Evolutionary conservation across 2,797 vertebrate species (phyloP).

Genomic region (Stomatorhinus walkeri): DNA sequence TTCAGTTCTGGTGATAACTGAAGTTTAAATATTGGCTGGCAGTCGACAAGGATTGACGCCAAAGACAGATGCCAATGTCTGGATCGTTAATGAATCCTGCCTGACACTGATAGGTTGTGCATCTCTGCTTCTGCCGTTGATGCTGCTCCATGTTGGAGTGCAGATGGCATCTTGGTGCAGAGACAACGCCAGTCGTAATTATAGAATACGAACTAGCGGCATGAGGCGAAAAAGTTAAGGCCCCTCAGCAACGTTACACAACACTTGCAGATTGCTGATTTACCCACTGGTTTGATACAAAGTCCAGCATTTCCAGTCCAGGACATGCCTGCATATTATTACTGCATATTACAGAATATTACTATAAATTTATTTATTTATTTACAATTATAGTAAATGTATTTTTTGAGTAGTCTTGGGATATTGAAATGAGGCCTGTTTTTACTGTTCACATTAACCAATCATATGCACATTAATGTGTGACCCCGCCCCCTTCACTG

Average conservation of each 20-base stretch:
- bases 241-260: not conserved
- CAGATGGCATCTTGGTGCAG: conserved; percentile 15
- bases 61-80: not conserved
- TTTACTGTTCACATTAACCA: not conserved
- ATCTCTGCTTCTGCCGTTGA: not conserved
- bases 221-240: not conserved
- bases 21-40: not conserved
- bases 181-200: conserved; percentile 18
- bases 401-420: not conserved
- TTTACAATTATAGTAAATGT: not conserved
- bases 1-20: not conserved
- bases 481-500: not conserved
- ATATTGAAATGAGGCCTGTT: not conserved
- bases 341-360: not conserved
- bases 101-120: not conserved
- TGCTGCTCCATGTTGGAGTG: not conserved
- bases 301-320: not conserved
- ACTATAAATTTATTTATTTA: not conserved
- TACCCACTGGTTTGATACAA: not conserved
- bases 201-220: not conserved
- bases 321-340: not conserved
- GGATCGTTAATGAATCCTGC: not conserved
- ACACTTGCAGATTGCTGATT: not conserved
- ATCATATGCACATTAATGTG: not conserved
- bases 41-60: no score